Conservation (phyloP, 2,113 vertebrate species). For the Hydrochoerus hydrochaeris region DNA sequence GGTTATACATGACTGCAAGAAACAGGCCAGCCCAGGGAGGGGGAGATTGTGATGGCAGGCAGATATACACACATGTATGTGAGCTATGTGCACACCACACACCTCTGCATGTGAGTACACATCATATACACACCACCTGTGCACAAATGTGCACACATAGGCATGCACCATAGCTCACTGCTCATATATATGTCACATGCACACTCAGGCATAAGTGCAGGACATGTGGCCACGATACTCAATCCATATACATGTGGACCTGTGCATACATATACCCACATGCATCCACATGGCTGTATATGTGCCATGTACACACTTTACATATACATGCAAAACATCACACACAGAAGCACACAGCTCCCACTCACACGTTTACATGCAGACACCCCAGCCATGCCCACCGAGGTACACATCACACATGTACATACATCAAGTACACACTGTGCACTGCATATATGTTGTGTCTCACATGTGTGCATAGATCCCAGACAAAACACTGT, state of each 20-base stretch:
- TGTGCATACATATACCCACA: neutral
- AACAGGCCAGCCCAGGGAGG: neutral
- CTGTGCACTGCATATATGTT: neutral
- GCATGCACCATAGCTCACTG: neutral
- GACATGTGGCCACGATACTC: no score
- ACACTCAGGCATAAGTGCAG: neutral
- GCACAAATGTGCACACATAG: neutral
- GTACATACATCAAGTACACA: neutral
- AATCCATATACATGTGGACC: no score
- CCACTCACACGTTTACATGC: neutral
- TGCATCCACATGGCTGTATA: neutral
- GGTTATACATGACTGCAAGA: neutral
- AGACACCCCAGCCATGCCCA: neutral
- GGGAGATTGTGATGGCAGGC: neutral
- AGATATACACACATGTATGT: neutral
- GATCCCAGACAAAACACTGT: neutral
- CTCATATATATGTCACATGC: neutral
- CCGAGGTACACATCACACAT: neutral
- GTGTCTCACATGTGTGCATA: no score
- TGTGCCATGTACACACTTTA: rapidly evolving
- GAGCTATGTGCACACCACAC: neutral
- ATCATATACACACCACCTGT: neutral
- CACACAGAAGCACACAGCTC: neutral
- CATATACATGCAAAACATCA: no score
- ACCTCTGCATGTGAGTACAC: neutral